phyloP scores from a whole-genome alignment of 2,888 invertebrate genomes.

The Microplitis deprimator region DNA sequence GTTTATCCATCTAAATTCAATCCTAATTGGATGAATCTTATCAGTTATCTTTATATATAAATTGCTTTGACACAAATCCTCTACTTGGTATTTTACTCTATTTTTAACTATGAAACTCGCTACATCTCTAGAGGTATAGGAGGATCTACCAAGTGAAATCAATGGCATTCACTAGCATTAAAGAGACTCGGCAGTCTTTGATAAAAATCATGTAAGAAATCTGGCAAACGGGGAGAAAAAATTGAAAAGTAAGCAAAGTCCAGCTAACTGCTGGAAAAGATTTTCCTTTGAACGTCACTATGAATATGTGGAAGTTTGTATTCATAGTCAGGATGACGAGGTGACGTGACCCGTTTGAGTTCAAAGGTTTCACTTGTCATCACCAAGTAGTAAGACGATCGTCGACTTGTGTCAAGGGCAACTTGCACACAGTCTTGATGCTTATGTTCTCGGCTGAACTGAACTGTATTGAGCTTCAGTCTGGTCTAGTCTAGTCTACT shows the following conservation, averaged over 20 bases:
- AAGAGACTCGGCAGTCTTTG: too few species aligned
- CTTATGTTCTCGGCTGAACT: too few species aligned
- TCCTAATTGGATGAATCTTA: conserved; percentile 24
- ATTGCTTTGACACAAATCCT: too few species aligned
- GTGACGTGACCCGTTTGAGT: conserved; percentile 32
- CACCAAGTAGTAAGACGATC: conserved; percentile 6
- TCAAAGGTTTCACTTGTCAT: conserved; percentile 22
- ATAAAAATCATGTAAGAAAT: too few species aligned
- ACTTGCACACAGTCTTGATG: not conserved
- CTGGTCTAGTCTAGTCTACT: not conserved
- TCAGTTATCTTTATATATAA: not conserved
- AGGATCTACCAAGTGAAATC: too few species aligned
- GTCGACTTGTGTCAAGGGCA: not conserved
- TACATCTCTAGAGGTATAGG: too few species aligned
- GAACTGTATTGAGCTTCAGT: not conserved
- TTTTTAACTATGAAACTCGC: too few species aligned
- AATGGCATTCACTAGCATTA: too few species aligned
- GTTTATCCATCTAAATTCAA: not conserved
- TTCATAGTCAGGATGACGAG: conserved; percentile 23
- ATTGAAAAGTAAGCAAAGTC: conserved; percentile 19
- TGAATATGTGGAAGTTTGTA: conserved; percentile 17
- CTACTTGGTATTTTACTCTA: too few species aligned
- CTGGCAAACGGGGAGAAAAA: not conserved
- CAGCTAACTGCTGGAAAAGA: not conserved
- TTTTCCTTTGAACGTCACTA: conserved; percentile 26